Base-by-base conservation (phyloP, 1,140 invertebrate genomes). In the Melitaea cinxia region DNA sequence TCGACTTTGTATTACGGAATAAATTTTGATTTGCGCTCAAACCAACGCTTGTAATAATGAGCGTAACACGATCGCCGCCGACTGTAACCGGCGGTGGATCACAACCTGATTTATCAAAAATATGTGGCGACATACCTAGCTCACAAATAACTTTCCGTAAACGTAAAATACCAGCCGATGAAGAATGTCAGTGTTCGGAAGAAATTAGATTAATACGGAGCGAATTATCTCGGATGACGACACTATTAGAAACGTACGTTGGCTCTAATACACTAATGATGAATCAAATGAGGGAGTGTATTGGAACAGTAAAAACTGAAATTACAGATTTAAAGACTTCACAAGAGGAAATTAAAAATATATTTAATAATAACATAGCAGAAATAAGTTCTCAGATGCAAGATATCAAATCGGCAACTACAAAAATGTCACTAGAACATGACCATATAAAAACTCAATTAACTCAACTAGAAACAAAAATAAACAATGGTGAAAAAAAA, bases 81-180 rank as follows among this genome's bases (percentile, higher is more conserved):
- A 59, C n/a, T 17, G 14, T 23, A 2, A 62, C 65, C 15, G 45
- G 59, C 6, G 47, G 23, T 23, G 65, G 59, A 28, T 62, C 65
- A 23, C 58, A 68, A 33, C 59, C 59, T 6, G 65, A 68, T 23
- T 28, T 68, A 26, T 68, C 66, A 7, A 68, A 55, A 24, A 7
- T 68, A 17, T 54, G 23, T 9, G n/a, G 7, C 6, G n/a, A 37
- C 1, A 24, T 26, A 30, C 33, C 39, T 7, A 21, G 55, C 7
- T 10, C 59, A 19, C 49, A 64, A 21, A 49, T 68, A 26, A 64
- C 50, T 17, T 52, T 54, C 1, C 35, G 60, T 5, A 64, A 68
- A 24, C 14, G 60, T 5, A 45, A 45, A 45, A 15, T 19, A 19
- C 39, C 39, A 21, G 15, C 39, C 6, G 39, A 45, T 19, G 15